Conservation (phyloP, 2,797 vertebrate species). For the Miichthys miiuy region DNA sequence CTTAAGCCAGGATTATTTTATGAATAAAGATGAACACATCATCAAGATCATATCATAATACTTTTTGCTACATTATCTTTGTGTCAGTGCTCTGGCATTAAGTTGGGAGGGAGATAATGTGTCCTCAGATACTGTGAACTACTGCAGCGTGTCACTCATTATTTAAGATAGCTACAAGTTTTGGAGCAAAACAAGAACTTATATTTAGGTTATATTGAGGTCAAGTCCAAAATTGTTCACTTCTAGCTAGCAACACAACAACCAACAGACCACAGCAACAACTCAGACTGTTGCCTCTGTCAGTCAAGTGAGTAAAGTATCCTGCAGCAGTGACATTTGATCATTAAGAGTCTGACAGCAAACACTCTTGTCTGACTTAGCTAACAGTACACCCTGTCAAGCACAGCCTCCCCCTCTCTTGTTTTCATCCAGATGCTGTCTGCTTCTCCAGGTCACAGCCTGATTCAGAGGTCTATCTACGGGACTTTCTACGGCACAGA, state of each 20-base stretch:
- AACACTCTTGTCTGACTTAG: neutral
- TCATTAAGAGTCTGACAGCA: neutral
- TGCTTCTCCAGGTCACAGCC: constrained; percentile 32
- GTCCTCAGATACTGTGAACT: neutral
- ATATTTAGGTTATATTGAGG: no score
- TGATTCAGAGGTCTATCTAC: constrained; percentile 71
- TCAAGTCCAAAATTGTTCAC: neutral
- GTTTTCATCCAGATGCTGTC: constrained; percentile 44
- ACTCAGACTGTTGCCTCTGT: neutral
- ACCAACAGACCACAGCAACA: neutral
- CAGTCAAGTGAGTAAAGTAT: neutral
- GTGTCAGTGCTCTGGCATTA: no score
- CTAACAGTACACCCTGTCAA: neutral
- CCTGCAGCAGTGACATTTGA: constrained; percentile 12
- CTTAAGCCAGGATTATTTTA: no score
- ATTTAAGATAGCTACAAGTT: neutral
- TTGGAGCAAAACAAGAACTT: neutral
- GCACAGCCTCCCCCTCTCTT: constrained; percentile 79
- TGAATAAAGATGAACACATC: no score
- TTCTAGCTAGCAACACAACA: neutral
- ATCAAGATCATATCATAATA: no score
- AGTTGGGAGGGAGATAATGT: neutral
- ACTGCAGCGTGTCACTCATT: no score
- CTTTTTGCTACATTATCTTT: no score
- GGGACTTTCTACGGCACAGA: constrained; percentile 70